phyloP scores from a whole-genome alignment of 2,113 vertebrate genomes.

The Atherinomorus stipes region DNA sequence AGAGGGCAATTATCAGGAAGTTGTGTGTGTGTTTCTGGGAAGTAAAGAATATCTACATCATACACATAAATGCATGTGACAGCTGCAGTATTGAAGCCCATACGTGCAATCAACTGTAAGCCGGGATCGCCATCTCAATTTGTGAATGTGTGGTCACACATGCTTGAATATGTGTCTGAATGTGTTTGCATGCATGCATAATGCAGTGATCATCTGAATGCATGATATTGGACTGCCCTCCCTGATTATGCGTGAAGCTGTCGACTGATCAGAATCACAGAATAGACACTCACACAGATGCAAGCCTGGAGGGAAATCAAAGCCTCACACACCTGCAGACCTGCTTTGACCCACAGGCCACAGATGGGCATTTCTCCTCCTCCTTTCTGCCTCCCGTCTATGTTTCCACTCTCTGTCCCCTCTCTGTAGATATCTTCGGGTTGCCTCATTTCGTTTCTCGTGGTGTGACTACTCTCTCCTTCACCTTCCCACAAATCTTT shows the following conservation, averaged over 20 bases:
- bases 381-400: slow-evolving; percentile 16
- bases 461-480: neutral
- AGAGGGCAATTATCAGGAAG: slow-evolving; percentile 4
- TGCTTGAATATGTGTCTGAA: slow-evolving; percentile 20
- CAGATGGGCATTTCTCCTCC: slow-evolving; percentile 74
- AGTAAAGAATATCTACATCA: neutral
- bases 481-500: slow-evolving; percentile 53
- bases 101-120: slow-evolving; percentile 12
- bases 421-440: slow-evolving; percentile 7
- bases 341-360: slow-evolving; percentile 68
- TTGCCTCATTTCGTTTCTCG: neutral
- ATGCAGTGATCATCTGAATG: slow-evolving; percentile 65
- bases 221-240: slow-evolving; percentile 62
- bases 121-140: slow-evolving; percentile 30
- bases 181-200: slow-evolving; percentile 53
- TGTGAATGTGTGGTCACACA: slow-evolving; percentile 29
- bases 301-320: slow-evolving; percentile 76
- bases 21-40: neutral
- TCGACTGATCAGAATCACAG: slow-evolving; percentile 70
- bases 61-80: slow-evolving; percentile 26
- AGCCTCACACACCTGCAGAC: slow-evolving; percentile 75
- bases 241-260: slow-evolving; percentile 73
- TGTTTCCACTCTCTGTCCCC: slow-evolving; percentile 25
- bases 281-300: slow-evolving; percentile 54
- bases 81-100: slow-evolving; percentile 20